Conservation (phyloP, 1,140 invertebrate species). For the Drosophila nikananu region DNA sequence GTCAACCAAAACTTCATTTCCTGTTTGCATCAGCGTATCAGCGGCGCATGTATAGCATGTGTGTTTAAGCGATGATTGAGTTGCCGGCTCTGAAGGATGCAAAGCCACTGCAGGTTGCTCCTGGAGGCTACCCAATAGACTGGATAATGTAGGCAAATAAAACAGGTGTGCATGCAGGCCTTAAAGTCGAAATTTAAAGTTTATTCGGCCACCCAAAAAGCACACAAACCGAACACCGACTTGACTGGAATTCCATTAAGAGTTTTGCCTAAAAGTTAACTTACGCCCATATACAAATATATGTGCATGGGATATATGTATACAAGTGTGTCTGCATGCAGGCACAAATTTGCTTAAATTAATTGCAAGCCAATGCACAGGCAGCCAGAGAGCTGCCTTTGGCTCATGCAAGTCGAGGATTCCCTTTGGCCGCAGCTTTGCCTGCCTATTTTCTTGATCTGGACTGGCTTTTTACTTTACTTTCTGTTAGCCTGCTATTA, state of each 20-base stretch:
- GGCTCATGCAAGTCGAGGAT: conserved; percentile 16
- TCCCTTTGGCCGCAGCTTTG: conserved; percentile 7
- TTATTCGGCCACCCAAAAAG: conserved; percentile 1
- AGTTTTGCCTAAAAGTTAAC: conserved; percentile 22
- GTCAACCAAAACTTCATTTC: conserved; percentile 49
- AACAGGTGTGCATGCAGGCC: conserved; percentile 67
- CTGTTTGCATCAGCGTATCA: conserved; percentile 37
- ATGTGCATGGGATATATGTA: conserved; percentile 1
- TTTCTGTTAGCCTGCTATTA: conserved; percentile 3
- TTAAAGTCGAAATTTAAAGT: conserved; percentile 32
- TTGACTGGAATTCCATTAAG: conserved; percentile 34
- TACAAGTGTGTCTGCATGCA: conserved; percentile 22
- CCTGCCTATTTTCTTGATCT: conserved; percentile 37
- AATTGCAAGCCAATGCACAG: conserved; percentile 35
- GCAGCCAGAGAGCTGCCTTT: conserved; percentile 25
- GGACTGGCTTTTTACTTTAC: conserved; percentile 6
- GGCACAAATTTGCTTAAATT: conserved; percentile 45
- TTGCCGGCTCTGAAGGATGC: conserved; percentile 21
- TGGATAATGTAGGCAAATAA: conserved; percentile 79
- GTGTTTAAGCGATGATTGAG: conserved; percentile 37
- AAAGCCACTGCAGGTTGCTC: conserved; percentile 1
- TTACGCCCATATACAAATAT: conserved; percentile 1
- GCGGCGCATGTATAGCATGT: conserved; percentile 1
- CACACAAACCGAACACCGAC: conserved; percentile 7
- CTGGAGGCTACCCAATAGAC: conserved; percentile 65